A percentile compares a stretch with the other conserved stretches of the same genome.
These are phyloP conservation scores for Alca torda DNA, from an alignment of 2,797 vertebrate genomes.

Conservation along the genomic window DNA sequence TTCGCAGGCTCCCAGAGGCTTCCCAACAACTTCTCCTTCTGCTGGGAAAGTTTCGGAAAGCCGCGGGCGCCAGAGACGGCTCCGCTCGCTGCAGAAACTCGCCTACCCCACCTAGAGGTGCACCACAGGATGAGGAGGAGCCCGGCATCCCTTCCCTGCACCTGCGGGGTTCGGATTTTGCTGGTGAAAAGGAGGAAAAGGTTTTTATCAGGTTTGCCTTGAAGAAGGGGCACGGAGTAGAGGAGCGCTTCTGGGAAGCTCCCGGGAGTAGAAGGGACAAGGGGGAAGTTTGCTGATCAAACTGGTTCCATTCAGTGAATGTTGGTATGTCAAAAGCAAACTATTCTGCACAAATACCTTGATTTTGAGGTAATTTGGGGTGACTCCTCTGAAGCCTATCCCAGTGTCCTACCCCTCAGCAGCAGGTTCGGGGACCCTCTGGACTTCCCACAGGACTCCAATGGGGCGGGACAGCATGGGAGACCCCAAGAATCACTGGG, in stretches of 20 bases:
- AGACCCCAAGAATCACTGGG: not conserved
- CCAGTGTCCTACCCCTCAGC: not conserved
- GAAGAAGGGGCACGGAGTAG: not conserved
- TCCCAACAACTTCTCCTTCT: constrained; percentile 20
- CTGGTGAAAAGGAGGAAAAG: not conserved
- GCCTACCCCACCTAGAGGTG: constrained; percentile 76
- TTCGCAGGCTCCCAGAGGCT: not conserved
- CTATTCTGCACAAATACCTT: not conserved
- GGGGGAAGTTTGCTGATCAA: not conserved
- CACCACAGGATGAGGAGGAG: not conserved
- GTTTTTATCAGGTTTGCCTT: not conserved
- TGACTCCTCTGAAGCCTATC: not conserved
- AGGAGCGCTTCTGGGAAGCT: not conserved
- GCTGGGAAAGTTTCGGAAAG: constrained; percentile 21
- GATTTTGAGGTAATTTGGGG: not conserved
- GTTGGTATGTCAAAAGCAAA: not conserved
- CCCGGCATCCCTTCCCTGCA: not conserved
- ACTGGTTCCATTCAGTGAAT: not conserved
- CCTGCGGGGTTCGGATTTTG: not conserved
- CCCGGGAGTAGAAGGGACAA: not conserved
- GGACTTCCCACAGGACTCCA: not conserved
- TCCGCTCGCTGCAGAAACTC: constrained; percentile 51
- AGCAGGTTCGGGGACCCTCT: not conserved
- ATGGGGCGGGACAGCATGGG: fast-evolving
- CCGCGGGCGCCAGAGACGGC: not conserved